phyloP scores from a whole-genome alignment of 2,113 vertebrate species.

The Micronycteris hirsuta region DNA sequence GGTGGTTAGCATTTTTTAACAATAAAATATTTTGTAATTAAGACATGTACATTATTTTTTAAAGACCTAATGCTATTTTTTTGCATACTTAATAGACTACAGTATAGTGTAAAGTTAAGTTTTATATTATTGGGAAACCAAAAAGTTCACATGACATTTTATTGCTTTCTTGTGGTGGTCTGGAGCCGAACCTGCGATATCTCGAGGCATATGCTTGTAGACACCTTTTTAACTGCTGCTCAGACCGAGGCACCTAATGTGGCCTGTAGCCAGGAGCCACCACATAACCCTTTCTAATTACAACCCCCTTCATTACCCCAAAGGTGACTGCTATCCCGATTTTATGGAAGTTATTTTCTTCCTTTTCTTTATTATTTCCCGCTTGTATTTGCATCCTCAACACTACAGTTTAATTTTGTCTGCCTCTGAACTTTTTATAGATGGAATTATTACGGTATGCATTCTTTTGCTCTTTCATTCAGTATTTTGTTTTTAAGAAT shows the following conservation, averaged over 20 bases:
- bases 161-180: not conserved
- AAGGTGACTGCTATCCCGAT: not conserved
- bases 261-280: not conserved
- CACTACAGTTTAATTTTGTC: not conserved
- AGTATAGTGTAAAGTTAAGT: not conserved
- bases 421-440: not conserved
- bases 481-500: not conserved
- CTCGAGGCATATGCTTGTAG: not conserved
- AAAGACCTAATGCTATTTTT: not conserved
- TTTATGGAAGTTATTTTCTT: not conserved
- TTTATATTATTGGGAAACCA: not conserved
- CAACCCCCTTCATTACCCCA: not conserved
- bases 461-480: not conserved
- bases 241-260: not conserved
- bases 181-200: not conserved
- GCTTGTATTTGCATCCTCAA: not conserved
- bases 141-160: no score
- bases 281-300: not conserved
- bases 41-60: not conserved
- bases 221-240: not conserved
- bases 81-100: no score
- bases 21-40: not conserved
- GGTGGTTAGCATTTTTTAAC: not conserved
- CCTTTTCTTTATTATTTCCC: not conserved
- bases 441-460: not conserved